phyloP scores from a whole-genome alignment of 2,888 invertebrate genomes.

The Lamproptera curius region DNA sequence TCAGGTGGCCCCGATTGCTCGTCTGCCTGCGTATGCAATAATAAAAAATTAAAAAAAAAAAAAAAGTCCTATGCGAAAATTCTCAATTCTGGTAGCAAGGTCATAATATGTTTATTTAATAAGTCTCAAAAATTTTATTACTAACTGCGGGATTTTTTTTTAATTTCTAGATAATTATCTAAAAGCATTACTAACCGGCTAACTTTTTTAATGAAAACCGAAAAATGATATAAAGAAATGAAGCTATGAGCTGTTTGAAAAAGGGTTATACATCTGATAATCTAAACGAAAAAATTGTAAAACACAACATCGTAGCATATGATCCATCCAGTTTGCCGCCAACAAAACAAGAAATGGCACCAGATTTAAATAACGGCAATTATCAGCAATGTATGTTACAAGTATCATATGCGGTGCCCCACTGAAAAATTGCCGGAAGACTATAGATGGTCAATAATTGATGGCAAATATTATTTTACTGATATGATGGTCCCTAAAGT shows the following conservation, averaged over 20 bases:
- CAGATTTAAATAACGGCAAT: conserved; percentile 22
- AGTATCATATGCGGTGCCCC: conserved; percentile 20
- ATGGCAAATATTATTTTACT: background rate
- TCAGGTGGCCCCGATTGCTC: no score
- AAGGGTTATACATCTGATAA: conserved; percentile 13
- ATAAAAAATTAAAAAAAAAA: no score
- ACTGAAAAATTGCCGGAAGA: conserved; percentile 20
- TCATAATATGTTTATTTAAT: no score
- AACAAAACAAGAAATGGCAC: conserved; percentile 25
- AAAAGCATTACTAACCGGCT: no score
- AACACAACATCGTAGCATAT: conserved; percentile 19
- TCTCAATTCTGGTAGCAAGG: no score
- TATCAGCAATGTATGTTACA: conserved; percentile 21
- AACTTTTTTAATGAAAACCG: conserved; percentile 22
- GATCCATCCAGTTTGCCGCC: conserved; percentile 22
- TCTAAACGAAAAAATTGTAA: conserved; percentile 11
- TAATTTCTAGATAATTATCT: no score
- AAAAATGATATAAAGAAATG: conserved; percentile 22
- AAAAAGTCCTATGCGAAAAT: no score
- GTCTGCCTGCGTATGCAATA: no score
- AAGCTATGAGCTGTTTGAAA: conserved; percentile 14
- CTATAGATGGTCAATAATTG: conserved; percentile 14
- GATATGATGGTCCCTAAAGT: no score
- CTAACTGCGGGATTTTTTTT: no score
- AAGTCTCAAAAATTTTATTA: no score